Percentiles rank a stretch among this genome's conserved stretches.
These are phyloP conservation scores for Neoaliturus tenellus DNA, from an alignment of 2,888 invertebrate species.

Conservation along the genomic window DNA sequence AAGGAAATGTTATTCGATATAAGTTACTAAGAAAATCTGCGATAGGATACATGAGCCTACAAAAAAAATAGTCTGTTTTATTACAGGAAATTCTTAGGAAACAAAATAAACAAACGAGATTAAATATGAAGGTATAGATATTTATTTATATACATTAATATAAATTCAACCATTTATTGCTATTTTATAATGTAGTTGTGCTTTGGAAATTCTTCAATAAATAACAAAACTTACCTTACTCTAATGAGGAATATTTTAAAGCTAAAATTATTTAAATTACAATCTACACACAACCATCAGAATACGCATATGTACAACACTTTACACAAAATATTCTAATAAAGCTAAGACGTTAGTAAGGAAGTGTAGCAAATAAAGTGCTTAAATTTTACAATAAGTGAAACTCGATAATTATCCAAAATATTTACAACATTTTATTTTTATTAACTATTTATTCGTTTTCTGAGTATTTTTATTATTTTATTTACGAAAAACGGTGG, in stretches of 20 bases:
- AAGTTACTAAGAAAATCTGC: no score
- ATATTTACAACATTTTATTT: background rate
- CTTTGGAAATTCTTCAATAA: constrained; percentile 45
- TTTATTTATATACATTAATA: constrained; percentile 31
- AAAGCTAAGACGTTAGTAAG: constrained; percentile 16
- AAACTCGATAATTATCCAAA: background rate
- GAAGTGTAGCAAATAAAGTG: constrained; percentile 14
- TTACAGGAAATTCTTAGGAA: no score
- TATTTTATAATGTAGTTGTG: constrained; percentile 19
- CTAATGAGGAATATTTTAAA: constrained; percentile 39
- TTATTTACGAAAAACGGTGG: no score
- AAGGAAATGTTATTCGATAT: no score
- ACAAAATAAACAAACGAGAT: no score
- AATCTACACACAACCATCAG: constrained; percentile 14
- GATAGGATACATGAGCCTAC: no score
- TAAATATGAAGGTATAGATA: background rate
- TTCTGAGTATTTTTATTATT: no score
- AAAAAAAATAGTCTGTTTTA: no score
- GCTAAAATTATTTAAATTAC: background rate
- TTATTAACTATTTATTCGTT: no score
- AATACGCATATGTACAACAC: constrained; percentile 10
- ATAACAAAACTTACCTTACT: constrained; percentile 40
- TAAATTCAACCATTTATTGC: constrained; percentile 21
- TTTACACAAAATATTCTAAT: background rate
- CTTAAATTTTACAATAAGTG: background rate